phyloP scores from a whole-genome alignment of 2,113 vertebrate species.

The Paracanthobrama guichenoti region DNA sequence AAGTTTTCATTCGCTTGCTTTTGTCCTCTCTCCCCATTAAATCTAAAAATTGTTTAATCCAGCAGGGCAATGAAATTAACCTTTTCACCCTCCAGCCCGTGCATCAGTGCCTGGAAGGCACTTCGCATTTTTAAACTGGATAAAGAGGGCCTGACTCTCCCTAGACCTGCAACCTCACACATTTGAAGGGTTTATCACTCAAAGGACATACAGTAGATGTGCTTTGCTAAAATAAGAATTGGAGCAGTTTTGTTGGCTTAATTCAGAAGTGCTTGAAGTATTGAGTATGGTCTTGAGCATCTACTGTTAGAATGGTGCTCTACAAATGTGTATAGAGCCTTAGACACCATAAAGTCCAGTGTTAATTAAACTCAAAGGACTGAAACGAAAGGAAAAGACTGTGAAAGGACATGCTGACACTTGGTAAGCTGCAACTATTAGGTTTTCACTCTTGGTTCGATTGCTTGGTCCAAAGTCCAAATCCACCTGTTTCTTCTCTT shows the following conservation, averaged over 20 bases:
- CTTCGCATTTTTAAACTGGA: conserved; percentile 47
- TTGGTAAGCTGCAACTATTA: conserved; percentile 4
- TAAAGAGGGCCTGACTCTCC: conserved; percentile 29
- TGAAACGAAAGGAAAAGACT: not conserved
- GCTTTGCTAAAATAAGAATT: not conserved
- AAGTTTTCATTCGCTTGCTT: conserved; percentile 38
- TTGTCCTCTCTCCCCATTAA: conserved; percentile 56
- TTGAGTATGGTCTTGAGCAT: not conserved
- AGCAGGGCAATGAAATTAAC: conserved; percentile 67
- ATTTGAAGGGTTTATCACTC: conserved; percentile 3
- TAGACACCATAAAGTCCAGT: not conserved
- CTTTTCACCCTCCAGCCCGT: conserved; percentile 57
- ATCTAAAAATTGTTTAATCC: conserved; percentile 60
- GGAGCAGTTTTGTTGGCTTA: not conserved
- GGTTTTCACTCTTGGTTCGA: not conserved
- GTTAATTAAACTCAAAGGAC: conserved; percentile 22
- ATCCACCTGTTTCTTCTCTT: not conserved
- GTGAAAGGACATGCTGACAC: conserved; percentile 2
- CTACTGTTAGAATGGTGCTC: not conserved
- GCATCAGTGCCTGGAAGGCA: conserved; percentile 52
- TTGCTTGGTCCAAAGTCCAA: not conserved
- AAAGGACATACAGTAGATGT: not conserved
- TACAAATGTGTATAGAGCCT: not conserved
- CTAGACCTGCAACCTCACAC: conserved; percentile 37
- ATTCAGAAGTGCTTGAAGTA: not conserved